A percentile compares a stretch with the other conserved stretches of the same genome.
These are phyloP conservation scores for Myathropa florea DNA, from an alignment of 2,888 invertebrate genomes.

Conservation along the genomic window DNA sequence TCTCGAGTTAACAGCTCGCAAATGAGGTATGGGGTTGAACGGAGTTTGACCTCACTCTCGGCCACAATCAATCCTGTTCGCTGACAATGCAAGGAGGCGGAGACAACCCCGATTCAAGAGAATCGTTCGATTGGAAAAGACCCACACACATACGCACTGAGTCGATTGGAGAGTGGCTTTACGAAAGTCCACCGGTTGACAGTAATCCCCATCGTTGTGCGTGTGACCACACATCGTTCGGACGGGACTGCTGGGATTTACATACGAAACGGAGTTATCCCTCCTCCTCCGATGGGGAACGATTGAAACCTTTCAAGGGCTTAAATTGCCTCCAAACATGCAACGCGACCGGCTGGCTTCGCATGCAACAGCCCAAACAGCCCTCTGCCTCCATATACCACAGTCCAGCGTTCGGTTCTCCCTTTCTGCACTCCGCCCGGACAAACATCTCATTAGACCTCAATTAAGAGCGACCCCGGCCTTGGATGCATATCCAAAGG, in stretches of 20 bases:
- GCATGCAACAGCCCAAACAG: constrained; percentile 21
- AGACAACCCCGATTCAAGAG: constrained; percentile 35
- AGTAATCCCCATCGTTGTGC: constrained; percentile 48
- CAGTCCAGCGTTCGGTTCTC: constrained; percentile 14
- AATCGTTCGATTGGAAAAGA: constrained; percentile 59
- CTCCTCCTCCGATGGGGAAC: background rate
- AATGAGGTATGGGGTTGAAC: constrained; percentile 8
- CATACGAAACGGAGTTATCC: constrained; percentile 2
- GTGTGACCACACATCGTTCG: constrained; percentile 53
- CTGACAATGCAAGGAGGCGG: constrained; percentile 27
- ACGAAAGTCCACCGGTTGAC: constrained; percentile 41
- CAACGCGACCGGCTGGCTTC: constrained; percentile 12
- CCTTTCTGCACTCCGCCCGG: background rate
- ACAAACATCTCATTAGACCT: constrained; percentile 67
- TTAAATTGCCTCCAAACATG: constrained; percentile 59
- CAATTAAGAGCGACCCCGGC: constrained; percentile 58
- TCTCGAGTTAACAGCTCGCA: constrained; percentile 9
- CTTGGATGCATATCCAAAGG: constrained; percentile 8
- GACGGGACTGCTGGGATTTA: constrained; percentile 21
- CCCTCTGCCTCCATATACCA: constrained; percentile 55
- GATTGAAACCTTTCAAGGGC: constrained; percentile 46
- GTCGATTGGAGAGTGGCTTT: constrained; percentile 25
- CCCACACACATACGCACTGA: constrained; percentile 1
- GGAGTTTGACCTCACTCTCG: constrained; percentile 8
- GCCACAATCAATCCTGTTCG: constrained; percentile 32